Conservation (phyloP, 1,140 invertebrate species). For the Bombus pyrosoma region DNA sequence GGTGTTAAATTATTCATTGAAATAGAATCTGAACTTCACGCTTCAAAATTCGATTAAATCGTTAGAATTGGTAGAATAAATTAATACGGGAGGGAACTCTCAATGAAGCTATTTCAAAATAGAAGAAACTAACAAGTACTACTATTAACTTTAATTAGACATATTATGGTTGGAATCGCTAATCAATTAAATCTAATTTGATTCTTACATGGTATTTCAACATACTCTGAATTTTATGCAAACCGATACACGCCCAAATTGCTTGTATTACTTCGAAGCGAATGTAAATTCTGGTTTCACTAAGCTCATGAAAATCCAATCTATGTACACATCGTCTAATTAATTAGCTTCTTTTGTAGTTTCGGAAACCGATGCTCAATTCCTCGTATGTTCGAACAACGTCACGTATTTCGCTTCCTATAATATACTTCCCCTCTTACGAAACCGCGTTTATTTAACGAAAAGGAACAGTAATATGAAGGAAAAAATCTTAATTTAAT, state of each 20-base stretch:
- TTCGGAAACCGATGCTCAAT: neutral
- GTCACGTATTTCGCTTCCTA: neutral
- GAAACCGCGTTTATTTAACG: constrained; percentile 8
- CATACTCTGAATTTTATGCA: neutral
- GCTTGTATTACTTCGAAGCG: no score
- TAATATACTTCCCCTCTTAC: neutral
- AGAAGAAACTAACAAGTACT: neutral
- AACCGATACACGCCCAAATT: no score
- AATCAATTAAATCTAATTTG: neutral
- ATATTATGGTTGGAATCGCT: neutral
- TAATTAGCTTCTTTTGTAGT: neutral
- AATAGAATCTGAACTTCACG: neutral
- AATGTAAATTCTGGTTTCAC: neutral
- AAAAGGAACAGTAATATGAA: constrained; percentile 12
- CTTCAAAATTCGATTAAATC: neutral
- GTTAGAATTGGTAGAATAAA: neutral
- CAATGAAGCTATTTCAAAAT: neutral
- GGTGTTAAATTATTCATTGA: neutral
- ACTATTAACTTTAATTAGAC: neutral
- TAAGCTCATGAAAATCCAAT: neutral
- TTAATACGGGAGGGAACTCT: neutral
- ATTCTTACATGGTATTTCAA: neutral
- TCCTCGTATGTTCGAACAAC: neutral
- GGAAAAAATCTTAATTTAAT: constrained; percentile 36
- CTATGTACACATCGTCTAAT: neutral